Conservation (phyloP, 2,113 vertebrate species). For the Pleuronectes platessa region DNA sequence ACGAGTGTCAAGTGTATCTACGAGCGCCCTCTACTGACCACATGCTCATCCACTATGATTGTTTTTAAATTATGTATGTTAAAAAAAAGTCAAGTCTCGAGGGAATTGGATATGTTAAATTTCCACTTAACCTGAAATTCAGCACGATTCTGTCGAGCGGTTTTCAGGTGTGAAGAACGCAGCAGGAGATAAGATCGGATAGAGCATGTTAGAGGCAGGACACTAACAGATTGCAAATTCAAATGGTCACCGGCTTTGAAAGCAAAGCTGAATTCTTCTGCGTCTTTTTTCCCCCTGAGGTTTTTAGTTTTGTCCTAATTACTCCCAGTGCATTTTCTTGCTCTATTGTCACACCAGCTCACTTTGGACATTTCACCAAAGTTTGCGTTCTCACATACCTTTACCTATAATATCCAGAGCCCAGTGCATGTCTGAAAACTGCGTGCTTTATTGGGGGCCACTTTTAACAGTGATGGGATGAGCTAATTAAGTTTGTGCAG, state of each 20-base stretch:
- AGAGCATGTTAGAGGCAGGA: too few relatives aligned
- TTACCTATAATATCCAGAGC: too few relatives aligned
- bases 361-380: too few relatives aligned
- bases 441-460: background rate
- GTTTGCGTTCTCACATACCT: too few relatives aligned
- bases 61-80: background rate
- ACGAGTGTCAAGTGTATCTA: background rate
- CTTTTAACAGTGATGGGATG: constrained; percentile 22
- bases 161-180: background rate
- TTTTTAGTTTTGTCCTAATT: too few relatives aligned
- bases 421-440: background rate
- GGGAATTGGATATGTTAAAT: constrained; percentile 28
- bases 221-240: too few relatives aligned
- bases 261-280: too few relatives aligned
- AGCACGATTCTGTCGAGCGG: constrained; percentile 6
- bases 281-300: too few relatives aligned
- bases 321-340: too few relatives aligned
- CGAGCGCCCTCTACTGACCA: constrained; percentile 16
- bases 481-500: constrained; percentile 1
- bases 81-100: background rate
- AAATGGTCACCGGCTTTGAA: too few relatives aligned
- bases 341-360: too few relatives aligned
- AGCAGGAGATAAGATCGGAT: too few relatives aligned
- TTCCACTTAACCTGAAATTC: constrained; percentile 58
- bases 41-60: constrained; percentile 10